Conservation (phyloP, 2,797 vertebrate genomes). For the Thamnophis elegans region DNA sequence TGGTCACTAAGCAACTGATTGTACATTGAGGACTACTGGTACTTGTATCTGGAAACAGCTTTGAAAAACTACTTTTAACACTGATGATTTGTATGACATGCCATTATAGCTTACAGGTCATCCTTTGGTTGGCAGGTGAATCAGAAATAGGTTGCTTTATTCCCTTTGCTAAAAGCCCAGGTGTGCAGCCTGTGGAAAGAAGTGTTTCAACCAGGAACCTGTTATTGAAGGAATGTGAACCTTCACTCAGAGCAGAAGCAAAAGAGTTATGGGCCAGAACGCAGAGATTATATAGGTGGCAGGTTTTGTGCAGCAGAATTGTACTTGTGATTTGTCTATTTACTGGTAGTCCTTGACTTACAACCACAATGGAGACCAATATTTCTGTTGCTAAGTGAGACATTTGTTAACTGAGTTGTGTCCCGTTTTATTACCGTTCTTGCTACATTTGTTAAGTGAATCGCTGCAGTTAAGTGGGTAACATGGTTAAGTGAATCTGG, state of each 20-base stretch:
- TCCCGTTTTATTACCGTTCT: background rate
- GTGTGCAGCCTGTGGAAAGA: background rate
- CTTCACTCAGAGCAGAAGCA: background rate
- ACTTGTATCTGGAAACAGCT: background rate
- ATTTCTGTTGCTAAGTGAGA: background rate
- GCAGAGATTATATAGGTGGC: too few relatives aligned
- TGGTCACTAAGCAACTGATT: background rate
- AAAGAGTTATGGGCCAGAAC: background rate
- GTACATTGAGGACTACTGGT: background rate
- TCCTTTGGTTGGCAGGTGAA: background rate
- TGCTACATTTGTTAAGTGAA: background rate
- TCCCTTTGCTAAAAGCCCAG: background rate
- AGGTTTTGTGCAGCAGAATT: background rate
- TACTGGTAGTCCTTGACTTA: background rate
- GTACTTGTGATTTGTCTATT: background rate
- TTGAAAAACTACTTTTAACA: background rate
- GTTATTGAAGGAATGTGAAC: background rate
- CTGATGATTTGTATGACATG: background rate
- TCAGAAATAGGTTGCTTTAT: background rate
- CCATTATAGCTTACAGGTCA: background rate
- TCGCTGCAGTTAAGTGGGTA: background rate
- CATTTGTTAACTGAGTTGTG: background rate
- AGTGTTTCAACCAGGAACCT: background rate
- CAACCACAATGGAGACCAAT: background rate
- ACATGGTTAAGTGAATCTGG: background rate